These are phyloP conservation scores for Tenthredo distinguenda DNA, from an alignment of 2,888 invertebrate genomes.

Conservation along the genomic window DNA sequence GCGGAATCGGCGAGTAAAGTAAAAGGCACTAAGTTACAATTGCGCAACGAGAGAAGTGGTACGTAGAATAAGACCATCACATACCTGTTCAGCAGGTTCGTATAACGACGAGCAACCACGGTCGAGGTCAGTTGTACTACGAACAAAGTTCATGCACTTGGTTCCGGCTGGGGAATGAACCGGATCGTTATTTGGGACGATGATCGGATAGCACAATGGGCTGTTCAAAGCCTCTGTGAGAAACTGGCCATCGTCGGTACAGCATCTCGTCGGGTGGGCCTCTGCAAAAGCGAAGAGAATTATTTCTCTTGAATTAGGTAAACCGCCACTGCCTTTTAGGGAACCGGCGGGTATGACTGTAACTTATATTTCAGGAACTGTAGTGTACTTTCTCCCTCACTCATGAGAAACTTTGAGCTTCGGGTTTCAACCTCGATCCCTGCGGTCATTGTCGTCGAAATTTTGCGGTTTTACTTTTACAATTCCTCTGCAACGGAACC, in stretches of 20 bases:
- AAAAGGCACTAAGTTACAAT: background rate
- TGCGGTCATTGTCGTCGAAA: conserved; percentile 1
- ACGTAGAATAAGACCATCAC: conserved; percentile 54
- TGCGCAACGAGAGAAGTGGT: conserved; percentile 18
- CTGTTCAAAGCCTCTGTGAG: conserved; percentile 75
- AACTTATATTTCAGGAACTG: background rate
- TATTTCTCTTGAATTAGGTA: background rate
- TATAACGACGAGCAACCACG: conserved; percentile 79
- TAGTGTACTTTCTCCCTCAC: conserved; percentile 2
- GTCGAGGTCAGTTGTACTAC: conserved; percentile 85
- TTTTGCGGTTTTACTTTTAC: background rate
- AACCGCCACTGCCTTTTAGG: conserved; percentile 12
- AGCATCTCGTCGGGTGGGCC: conserved; percentile 82
- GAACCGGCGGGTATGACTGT: background rate
- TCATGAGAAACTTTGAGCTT: background rate
- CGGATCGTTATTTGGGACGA: conserved; percentile 76
- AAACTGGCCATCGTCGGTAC: conserved; percentile 81
- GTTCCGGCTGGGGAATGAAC: conserved; percentile 80
- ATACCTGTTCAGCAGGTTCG: conserved; percentile 87
- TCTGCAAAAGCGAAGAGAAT: conserved; percentile 72
- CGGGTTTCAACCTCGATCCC: background rate
- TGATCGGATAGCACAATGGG: conserved; percentile 72
- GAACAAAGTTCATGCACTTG: conserved; percentile 87
- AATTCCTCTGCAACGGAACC: background rate
- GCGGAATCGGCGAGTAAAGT: background rate